These are phyloP conservation scores for Erebia epiphron DNA, from an alignment of 2,888 invertebrate species.

Conservation along the genomic window DNA sequence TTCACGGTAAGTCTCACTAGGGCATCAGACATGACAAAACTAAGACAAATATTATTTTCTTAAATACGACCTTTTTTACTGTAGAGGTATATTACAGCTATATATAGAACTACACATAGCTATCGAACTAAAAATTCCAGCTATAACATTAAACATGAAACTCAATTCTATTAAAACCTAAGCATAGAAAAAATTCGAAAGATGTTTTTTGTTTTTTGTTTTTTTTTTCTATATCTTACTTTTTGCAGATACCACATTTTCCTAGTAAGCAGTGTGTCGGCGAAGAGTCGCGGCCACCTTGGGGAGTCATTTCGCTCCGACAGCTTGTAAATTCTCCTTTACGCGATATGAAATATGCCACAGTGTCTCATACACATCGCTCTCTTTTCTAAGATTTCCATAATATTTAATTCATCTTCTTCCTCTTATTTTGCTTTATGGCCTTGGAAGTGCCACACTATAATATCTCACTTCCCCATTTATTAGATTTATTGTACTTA, in stretches of 20 bases:
- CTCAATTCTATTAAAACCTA: no score
- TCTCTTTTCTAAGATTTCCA: constrained; percentile 29
- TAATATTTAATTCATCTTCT: not conserved
- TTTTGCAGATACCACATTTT: constrained; percentile 46
- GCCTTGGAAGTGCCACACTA: not conserved
- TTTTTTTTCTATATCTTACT: not conserved
- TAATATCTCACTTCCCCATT: no score
- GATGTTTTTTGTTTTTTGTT: not conserved
- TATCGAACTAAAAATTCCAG: no score
- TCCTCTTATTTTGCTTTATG: constrained; percentile 10
- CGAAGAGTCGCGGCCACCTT: constrained; percentile 64
- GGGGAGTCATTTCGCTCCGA: constrained; percentile 80
- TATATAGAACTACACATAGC: no score
- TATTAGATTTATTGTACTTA: no score
- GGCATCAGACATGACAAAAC: no score
- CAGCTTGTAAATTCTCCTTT: constrained; percentile 84
- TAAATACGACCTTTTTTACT: no score
- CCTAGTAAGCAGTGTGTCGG: constrained; percentile 45
- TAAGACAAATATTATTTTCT: not conserved
- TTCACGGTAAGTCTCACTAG: no score
- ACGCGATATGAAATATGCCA: constrained; percentile 82
- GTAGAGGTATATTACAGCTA: no score
- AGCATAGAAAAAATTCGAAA: no score
- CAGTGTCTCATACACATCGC: constrained; percentile 12
- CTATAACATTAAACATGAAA: no score